Evolutionary conservation across 2,113 vertebrate genomes (phyloP).

Genomic region (Dasyprocta punctata): DNA sequence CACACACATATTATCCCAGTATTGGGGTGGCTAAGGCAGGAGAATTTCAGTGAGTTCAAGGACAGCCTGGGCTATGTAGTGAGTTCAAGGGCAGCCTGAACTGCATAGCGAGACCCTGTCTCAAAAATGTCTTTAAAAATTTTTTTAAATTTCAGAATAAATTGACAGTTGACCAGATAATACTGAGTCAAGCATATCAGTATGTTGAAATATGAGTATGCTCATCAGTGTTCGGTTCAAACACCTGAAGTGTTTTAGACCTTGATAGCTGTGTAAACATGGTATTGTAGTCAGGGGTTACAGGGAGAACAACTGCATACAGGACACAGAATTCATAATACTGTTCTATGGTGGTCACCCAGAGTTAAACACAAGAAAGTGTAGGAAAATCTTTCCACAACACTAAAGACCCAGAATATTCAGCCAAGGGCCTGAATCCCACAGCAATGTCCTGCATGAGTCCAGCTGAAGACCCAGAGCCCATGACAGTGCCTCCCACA

Average conservation of each 20-base stretch:
- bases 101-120: neutral
- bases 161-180: neutral
- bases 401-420: too few species aligned
- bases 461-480: too few species aligned
- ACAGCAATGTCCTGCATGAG: too few species aligned
- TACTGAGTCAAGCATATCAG: neutral
- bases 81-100: neutral
- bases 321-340: too few species aligned
- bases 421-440: too few species aligned
- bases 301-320: too few species aligned
- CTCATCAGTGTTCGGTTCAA: neutral
- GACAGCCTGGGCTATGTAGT: neutral
- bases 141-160: constrained; percentile 14
- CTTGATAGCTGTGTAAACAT: neutral
- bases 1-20: neutral
- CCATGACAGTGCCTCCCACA: too few species aligned
- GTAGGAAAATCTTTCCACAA: too few species aligned
- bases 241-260: neutral
- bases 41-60: neutral
- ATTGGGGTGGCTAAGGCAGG: neutral
- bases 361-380: too few species aligned
- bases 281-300: too few species aligned
- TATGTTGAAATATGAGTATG: constrained; percentile 1
- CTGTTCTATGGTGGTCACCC: too few species aligned
- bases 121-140: neutral